Evolutionary conservation across 2,888 invertebrate genomes (phyloP), one percentile per base, ranked within the genome.

Genomic region (Monochamus alternatus): DNA sequence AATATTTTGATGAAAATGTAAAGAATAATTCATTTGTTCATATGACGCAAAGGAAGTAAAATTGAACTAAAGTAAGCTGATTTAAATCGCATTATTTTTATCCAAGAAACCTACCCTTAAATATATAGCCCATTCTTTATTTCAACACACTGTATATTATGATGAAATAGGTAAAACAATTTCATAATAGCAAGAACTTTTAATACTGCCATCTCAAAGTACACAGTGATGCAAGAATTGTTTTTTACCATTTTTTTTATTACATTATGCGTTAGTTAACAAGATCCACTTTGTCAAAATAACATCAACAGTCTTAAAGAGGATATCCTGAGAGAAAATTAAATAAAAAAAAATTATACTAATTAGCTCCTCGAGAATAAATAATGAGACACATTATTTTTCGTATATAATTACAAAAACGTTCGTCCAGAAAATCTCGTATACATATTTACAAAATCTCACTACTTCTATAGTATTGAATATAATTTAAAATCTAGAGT

Each of bases 401-500:
- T 5, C 7, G 7, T 38, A 38, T 38, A 7, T 38, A 38, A 38
- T 38, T 38, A 38, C 38, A 38, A 38, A 22, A 7, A 7, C 38
- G 7, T 4, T 38, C 38, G 38, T 38, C 7, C 38, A 38, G 7
- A 38, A 38, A 38, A 38, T 38, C 38, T 5, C 38, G 4, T 38
- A 38, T 2, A 38, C 7, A 38, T 38, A 38, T 38, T 38, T 38
- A 38, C 55, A 55, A 55, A 55, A 55, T 55, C 22, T 22, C 14
- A n/a, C 55, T 55, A 55, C 14, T 55, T n/a, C 3, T 55, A 5
- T 14, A 3, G 7, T n/a, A 55, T 14, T 8, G 3, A 5, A 59
- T n/a, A 30, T 8, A n/a, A 22, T 22, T 22, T 47, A 85, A 80
- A 80, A 81, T 73, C 89, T 85, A 66, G 86, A 89, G 84, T 91